Evolutionary conservation across 2,888 invertebrate species (phyloP).

Genomic region (Pegoplata infirma): DNA sequence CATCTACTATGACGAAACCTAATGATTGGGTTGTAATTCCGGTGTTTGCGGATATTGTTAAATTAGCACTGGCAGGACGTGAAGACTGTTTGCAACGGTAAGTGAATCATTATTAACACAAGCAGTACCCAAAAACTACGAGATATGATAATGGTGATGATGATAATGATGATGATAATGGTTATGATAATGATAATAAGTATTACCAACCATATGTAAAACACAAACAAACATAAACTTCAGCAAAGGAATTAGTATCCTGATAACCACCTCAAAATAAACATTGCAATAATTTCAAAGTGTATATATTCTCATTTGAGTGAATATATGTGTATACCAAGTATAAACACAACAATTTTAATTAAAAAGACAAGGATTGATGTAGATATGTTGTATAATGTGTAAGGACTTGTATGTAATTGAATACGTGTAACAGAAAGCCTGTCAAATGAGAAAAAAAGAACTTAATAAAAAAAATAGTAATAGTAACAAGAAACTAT

Average conservation of each 20-base stretch:
- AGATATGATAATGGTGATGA: constrained; percentile 3
- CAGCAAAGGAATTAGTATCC: background rate
- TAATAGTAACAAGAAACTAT: too few relatives aligned
- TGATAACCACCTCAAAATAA: background rate
- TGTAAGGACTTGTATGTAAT: too few relatives aligned
- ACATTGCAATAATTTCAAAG: background rate
- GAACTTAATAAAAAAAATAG: too few relatives aligned
- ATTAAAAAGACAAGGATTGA: background rate
- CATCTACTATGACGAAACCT: constrained; percentile 67
- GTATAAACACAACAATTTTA: background rate
- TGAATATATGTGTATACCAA: background rate
- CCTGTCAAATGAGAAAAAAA: too few relatives aligned
- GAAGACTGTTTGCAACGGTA: constrained; percentile 76
- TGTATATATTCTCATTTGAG: background rate
- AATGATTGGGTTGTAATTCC: constrained; percentile 79
- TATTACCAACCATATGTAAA: background rate
- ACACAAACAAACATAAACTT: background rate
- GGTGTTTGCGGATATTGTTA: constrained; percentile 78
- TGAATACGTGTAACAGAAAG: too few relatives aligned
- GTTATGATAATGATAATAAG: background rate
- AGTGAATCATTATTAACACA: background rate
- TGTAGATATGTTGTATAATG: background rate
- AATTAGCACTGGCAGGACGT: constrained; percentile 77
- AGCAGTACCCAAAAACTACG: background rate
- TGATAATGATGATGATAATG: background rate